phyloP scores from a whole-genome alignment of 2,113 vertebrate genomes.

The Burhinus oedicnemus region DNA sequence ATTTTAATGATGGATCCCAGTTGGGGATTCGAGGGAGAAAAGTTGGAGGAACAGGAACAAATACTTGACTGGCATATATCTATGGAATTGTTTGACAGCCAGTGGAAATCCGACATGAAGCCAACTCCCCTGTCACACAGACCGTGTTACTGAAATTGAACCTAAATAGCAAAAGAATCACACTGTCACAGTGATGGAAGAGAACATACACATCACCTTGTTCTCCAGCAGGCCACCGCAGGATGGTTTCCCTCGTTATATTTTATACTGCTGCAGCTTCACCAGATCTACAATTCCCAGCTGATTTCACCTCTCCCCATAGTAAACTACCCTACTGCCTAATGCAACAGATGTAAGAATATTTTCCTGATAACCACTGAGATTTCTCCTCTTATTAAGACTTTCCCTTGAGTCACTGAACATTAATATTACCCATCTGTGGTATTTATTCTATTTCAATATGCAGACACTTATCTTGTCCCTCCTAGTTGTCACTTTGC shows the following conservation, averaged over 20 bases:
- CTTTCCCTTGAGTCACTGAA: slow-evolving; percentile 19
- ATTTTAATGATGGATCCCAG: slow-evolving; percentile 24
- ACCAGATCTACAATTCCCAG: background rate
- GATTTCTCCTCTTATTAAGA: slow-evolving; percentile 17
- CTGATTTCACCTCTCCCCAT: background rate
- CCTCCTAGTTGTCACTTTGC: background rate
- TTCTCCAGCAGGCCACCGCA: background rate
- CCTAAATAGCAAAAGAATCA: background rate
- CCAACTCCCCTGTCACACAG: background rate
- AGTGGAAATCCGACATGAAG: background rate
- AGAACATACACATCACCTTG: background rate
- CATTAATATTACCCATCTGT: slow-evolving; percentile 43
- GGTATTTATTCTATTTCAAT: slow-evolving; percentile 25
- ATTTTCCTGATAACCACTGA: slow-evolving; percentile 12
- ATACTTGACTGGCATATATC: slow-evolving; percentile 20
- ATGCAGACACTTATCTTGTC: background rate
- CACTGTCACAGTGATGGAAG: background rate
- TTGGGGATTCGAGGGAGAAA: background rate
- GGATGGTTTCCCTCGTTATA: background rate
- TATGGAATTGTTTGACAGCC: slow-evolving; percentile 5
- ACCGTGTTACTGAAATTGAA: background rate
- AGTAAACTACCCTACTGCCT: background rate
- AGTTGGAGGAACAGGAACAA: background rate
- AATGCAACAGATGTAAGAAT: slow-evolving; percentile 8
- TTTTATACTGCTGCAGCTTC: background rate